Evolutionary conservation across 2,888 invertebrate genomes (phyloP).

Genomic region (Tenthredo mesomela): DNA sequence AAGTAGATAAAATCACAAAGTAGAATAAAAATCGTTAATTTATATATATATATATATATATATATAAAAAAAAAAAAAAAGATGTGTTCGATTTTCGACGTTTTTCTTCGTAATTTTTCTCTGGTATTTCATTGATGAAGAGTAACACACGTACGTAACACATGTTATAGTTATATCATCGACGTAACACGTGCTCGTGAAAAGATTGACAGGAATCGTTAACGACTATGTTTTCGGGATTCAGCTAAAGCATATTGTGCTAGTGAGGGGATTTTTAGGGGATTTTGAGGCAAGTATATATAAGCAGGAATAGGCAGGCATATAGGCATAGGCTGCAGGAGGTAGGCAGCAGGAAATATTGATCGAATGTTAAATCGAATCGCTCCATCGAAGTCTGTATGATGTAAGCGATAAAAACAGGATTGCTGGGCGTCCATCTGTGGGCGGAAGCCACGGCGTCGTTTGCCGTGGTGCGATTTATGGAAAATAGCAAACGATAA

Average conservation of each 20-base stretch:
- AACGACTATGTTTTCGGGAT: slow-evolving; percentile 14
- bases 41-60: too few relatives aligned
- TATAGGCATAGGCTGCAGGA: too few relatives aligned
- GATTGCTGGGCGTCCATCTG: slow-evolving; percentile 33
- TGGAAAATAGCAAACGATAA: slow-evolving; percentile 39
- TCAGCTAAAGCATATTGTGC: background rate
- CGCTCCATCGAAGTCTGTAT: slow-evolving; percentile 14
- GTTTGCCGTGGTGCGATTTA: slow-evolving; percentile 27
- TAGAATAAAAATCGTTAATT: too few relatives aligned
- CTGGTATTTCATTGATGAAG: background rate
- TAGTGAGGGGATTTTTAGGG: background rate
- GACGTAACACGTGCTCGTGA: background rate
- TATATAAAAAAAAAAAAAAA: too few relatives aligned
- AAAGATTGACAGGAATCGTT: slow-evolving; percentile 24
- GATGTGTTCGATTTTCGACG: background rate
- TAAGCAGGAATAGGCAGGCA: too few relatives aligned
- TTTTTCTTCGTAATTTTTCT: background rate
- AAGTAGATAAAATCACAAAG: too few relatives aligned
- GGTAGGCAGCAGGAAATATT: slow-evolving; percentile 2
- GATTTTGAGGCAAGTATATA: background rate
- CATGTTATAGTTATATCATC: background rate
- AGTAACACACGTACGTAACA: background rate
- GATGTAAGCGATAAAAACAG: slow-evolving; percentile 28
- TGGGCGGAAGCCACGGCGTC: slow-evolving; percentile 26
- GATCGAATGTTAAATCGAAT: slow-evolving; percentile 33